A percentile compares a stretch with the other conserved stretches of the same genome.
Conservation (phyloP, 1,140 invertebrate genomes). For the Stegodyphus dumicola region DNA sequence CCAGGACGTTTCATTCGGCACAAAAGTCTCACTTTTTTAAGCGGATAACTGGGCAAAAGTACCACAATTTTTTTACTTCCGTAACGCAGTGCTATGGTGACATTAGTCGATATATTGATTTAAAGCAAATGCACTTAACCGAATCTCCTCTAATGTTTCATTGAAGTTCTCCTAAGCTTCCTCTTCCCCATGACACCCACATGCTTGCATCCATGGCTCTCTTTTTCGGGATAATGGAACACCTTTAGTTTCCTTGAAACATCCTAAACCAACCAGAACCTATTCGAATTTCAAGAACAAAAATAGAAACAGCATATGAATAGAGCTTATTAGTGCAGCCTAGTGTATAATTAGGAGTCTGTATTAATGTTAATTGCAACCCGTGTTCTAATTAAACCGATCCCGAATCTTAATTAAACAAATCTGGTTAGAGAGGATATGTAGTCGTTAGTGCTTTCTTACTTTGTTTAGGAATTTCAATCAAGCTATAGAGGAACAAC, state of each 20-base stretch:
- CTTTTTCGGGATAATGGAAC: conserved; percentile 15
- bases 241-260: conserved; percentile 8
- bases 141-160: conserved; percentile 21
- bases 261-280: not conserved
- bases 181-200: conserved; percentile 8
- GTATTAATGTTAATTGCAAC: conserved; percentile 46
- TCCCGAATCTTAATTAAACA: conserved; percentile 48
- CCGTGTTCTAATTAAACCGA: conserved; percentile 34
- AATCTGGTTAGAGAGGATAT: conserved; percentile 31
- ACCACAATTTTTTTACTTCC: conserved; percentile 14
- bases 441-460: conserved; percentile 14
- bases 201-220: not conserved
- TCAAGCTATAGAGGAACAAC: not conserved
- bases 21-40: conserved; percentile 7
- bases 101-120: conserved; percentile 52
- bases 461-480: conserved; percentile 2
- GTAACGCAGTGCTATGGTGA: conserved; percentile 17
- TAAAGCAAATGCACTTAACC: conserved; percentile 47
- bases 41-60: conserved; percentile 17
- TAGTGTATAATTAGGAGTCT: conserved; percentile 35
- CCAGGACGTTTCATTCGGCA: conserved; percentile 33
- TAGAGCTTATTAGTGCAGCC: conserved; percentile 25
- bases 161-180: conserved; percentile 7
- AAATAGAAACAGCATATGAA: conserved; percentile 19
- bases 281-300: not conserved